phyloP scores from a whole-genome alignment of 2,888 invertebrate genomes.

The Glaucopsyche alexis region DNA sequence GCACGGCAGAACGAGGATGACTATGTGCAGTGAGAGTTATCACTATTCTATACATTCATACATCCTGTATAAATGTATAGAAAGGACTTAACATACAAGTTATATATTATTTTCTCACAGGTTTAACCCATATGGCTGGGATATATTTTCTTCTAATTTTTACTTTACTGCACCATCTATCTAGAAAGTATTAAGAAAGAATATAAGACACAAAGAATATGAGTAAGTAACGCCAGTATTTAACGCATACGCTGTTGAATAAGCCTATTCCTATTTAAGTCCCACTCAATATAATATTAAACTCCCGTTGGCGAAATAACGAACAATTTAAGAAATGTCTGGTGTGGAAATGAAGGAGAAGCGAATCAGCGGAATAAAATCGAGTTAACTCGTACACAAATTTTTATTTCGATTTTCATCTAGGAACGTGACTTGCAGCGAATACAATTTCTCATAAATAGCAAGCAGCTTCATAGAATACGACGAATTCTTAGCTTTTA shows the following conservation, averaged over 20 bases:
- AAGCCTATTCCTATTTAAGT: not conserved
- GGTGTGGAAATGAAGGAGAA: slow-evolving; percentile 11
- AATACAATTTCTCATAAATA: slow-evolving; percentile 20
- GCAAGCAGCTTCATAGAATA: not conserved
- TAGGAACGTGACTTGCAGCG: slow-evolving; percentile 25
- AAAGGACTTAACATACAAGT: too few relatives aligned
- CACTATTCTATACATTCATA: too few relatives aligned
- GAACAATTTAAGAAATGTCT: slow-evolving; percentile 22
- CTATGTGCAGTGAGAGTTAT: too few relatives aligned
- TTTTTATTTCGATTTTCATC: slow-evolving; percentile 22
- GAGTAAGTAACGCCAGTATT: not conserved
- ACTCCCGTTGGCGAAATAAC: slow-evolving; percentile 17
- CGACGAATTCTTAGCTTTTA: not conserved
- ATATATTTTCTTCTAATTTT: too few relatives aligned
- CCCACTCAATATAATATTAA: slow-evolving; percentile 28
- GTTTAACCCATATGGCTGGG: too few relatives aligned
- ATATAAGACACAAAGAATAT: not conserved
- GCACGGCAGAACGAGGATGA: too few relatives aligned
- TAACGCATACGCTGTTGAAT: not conserved
- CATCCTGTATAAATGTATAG: too few relatives aligned
- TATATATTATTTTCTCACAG: too few relatives aligned
- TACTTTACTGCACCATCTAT: too few relatives aligned
- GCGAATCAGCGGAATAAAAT: slow-evolving; percentile 37
- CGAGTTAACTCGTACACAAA: slow-evolving; percentile 37
- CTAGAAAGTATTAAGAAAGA: not conserved